These are phyloP conservation scores for Acanthornis magna DNA, from an alignment of 2,797 vertebrate genomes.

Conservation along the genomic window DNA sequence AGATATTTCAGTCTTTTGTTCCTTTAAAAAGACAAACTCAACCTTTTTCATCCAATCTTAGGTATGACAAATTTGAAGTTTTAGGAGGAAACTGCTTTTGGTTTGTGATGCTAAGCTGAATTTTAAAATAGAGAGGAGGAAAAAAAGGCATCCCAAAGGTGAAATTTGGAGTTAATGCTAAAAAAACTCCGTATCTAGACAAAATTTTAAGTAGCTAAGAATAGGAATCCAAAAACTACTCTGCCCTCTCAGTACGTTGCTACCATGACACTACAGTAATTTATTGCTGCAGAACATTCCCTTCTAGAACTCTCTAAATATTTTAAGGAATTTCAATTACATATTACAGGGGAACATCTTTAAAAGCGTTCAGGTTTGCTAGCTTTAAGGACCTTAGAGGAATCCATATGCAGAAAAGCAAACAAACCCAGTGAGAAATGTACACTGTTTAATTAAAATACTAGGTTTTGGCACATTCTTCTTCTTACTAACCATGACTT, in stretches of 20 bases:
- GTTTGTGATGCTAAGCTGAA: not conserved
- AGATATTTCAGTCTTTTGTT: not conserved
- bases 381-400: constrained; percentile 15
- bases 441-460: constrained; percentile 46
- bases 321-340: constrained; percentile 56
- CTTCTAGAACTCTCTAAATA: constrained; percentile 47
- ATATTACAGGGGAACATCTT: not conserved
- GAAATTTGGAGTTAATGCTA: not conserved
- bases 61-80: not conserved
- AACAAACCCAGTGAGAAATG: not conserved
- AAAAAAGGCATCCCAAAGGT: not conserved
- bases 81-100: not conserved
- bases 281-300: constrained; percentile 28
- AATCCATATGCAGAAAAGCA: constrained; percentile 27
- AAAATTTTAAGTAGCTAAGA: not conserved
- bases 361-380: not conserved
- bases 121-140: not conserved
- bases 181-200: not conserved
- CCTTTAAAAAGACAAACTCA: not conserved
- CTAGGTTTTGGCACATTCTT: not conserved
- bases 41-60: not conserved
- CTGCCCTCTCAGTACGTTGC: not conserved
- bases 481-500: not conserved
- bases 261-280: not conserved
- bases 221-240: not conserved